A percentile compares a stretch with the other conserved stretches of the same genome.
Evolutionary conservation across 2,113 vertebrate genomes (phyloP).

Genomic region (Leucopsar rothschildi): DNA sequence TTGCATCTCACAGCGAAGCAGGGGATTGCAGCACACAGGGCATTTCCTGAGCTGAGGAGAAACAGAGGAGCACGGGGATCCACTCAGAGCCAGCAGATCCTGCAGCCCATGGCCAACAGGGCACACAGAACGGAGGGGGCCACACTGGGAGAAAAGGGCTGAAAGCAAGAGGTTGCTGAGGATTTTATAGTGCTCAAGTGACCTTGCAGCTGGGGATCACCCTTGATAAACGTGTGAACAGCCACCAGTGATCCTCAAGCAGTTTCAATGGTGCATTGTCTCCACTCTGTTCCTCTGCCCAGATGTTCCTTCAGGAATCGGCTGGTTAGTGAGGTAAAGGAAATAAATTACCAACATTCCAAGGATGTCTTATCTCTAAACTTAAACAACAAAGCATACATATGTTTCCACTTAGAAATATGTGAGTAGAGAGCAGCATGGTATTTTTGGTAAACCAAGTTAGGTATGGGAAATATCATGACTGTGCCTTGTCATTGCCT

Average conservation of each 20-base stretch:
- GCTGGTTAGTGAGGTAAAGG: background rate
- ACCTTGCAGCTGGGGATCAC: background rate
- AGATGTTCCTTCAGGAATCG: fast-evolving
- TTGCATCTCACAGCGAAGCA: background rate
- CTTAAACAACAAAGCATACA: background rate
- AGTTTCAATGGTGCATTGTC: background rate
- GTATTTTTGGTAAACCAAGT: background rate
- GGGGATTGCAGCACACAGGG: background rate
- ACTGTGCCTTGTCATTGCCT: background rate
- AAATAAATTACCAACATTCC: too few relatives aligned
- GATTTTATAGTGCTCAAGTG: background rate
- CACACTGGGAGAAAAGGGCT: background rate
- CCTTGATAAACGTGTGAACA: background rate
- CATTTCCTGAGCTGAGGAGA: background rate
- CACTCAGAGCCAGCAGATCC: background rate
- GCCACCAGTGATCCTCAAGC: background rate
- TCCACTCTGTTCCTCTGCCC: background rate
- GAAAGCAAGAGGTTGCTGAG: background rate
- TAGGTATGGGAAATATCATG: background rate
- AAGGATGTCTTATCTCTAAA: background rate
- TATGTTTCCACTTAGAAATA: background rate
- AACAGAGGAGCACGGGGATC: background rate
- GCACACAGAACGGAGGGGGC: too few relatives aligned
- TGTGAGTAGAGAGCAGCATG: background rate
- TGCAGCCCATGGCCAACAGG: background rate